A percentile compares a stretch with the other conserved stretches of the same genome.
These are phyloP conservation scores for Polypedilum pembai DNA, from an alignment of 1,140 invertebrate genomes.

Conservation along the genomic window DNA sequence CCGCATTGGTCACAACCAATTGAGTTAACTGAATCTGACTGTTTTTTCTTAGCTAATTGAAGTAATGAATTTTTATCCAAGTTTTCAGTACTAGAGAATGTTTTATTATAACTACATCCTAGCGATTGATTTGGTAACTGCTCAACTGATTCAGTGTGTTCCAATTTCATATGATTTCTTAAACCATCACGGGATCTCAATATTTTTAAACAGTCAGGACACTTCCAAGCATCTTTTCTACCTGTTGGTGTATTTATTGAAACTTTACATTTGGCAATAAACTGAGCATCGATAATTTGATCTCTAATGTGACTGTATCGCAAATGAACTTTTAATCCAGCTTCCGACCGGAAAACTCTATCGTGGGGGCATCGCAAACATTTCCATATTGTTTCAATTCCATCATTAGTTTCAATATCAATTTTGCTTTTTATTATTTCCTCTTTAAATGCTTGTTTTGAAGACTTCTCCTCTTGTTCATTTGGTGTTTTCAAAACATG, in stretches of 20 bases:
- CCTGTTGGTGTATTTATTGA: background rate
- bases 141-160: background rate
- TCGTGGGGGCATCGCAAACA: background rate
- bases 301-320: background rate
- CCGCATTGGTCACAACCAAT: background rate
- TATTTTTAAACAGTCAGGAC: background rate
- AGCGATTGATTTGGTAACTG: background rate
- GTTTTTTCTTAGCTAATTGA: background rate
- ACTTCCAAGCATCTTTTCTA: background rate
- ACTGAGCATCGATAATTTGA: background rate
- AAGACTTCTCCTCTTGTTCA: background rate
- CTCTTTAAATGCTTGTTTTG: background rate
- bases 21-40: background rate
- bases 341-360: background rate
- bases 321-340: conserved; percentile 8
- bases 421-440: conserved; percentile 4
- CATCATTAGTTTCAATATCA: background rate
- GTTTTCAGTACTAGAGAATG: background rate
- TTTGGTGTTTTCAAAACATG: background rate
- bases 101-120: background rate
- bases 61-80: background rate
- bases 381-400: background rate
- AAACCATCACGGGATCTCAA: background rate
- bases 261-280: background rate
- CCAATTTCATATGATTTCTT: background rate